Evolutionary conservation across 1,140 invertebrate genomes (phyloP).

Genomic region (Achatina immaculata): DNA sequence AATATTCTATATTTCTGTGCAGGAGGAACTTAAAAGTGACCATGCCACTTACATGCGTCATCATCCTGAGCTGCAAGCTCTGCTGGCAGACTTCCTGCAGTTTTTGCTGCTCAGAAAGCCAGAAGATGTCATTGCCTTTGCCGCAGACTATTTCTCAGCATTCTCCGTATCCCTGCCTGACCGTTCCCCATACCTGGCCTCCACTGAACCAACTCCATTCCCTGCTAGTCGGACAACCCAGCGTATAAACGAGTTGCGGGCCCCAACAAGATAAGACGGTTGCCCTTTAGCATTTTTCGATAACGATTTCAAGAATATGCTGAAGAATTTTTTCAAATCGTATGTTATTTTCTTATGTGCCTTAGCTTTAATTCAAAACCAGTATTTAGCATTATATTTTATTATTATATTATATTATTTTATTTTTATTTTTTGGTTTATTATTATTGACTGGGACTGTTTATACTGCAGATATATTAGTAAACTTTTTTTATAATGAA

Average conservation of each 20-base stretch:
- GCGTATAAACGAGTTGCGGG: constrained; percentile 60
- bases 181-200: constrained; percentile 60
- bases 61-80: constrained; percentile 69
- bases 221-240: constrained; percentile 64
- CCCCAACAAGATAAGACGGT: constrained; percentile 55
- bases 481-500: no score
- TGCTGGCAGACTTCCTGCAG: constrained; percentile 70
- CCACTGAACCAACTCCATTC: constrained; percentile 62
- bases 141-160: constrained; percentile 70
- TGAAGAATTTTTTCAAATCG: no score
- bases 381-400: no score
- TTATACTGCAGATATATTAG: no score
- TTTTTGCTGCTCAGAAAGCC: constrained; percentile 70
- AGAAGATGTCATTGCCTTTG: constrained; percentile 67
- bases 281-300: no score
- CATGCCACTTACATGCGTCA: constrained; percentile 67
- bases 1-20: constrained; percentile 18
- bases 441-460: no score
- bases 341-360: no score
- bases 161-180: constrained; percentile 66
- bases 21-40: constrained; percentile 69
- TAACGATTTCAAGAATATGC: no score
- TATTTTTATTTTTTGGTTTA: no score
- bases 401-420: no score
- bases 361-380: no score